phyloP scores from a whole-genome alignment of 2,888 invertebrate species.

The Ectemnius continuus region DNA sequence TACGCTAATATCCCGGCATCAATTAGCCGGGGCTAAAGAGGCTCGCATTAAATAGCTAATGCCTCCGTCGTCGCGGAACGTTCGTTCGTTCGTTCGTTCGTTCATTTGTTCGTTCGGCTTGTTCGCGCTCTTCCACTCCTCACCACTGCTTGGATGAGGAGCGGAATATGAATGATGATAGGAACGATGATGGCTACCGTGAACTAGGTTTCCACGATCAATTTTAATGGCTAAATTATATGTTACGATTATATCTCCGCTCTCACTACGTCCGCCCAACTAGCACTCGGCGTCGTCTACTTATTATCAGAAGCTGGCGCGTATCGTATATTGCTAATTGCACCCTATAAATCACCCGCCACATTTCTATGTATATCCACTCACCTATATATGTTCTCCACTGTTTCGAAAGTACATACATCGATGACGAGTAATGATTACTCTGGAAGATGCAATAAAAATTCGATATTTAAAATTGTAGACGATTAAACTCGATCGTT shows the following conservation, averaged over 20 bases:
- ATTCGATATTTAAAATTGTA: no score
- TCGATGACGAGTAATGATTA: no score
- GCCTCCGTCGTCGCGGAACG: constrained; percentile 69
- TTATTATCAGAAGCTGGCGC: constrained; percentile 20
- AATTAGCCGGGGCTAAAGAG: constrained; percentile 75
- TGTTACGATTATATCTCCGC: constrained; percentile 45
- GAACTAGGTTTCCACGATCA: constrained; percentile 59
- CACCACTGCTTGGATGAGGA: constrained; percentile 43
- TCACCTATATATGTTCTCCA: no score
- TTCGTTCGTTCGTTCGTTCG: constrained; percentile 46
- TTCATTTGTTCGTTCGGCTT: constrained; percentile 25
- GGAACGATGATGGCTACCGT: constrained; percentile 55
- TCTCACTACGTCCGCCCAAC: neutral
- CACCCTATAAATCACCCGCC: constrained; percentile 28
- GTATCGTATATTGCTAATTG: constrained; percentile 40
- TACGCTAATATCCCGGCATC: constrained; percentile 75
- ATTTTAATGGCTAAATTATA: constrained; percentile 57
- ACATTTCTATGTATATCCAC: no score
- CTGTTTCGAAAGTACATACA: no score
- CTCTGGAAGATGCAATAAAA: no score
- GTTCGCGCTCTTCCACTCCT: no score
- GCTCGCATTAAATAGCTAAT: constrained; percentile 75
- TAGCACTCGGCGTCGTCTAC: constrained; percentile 17
- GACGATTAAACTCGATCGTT: no score
- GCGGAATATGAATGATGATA: constrained; percentile 48